phyloP scores from a whole-genome alignment of 2,888 invertebrate genomes.

The Apamea sordens region DNA sequence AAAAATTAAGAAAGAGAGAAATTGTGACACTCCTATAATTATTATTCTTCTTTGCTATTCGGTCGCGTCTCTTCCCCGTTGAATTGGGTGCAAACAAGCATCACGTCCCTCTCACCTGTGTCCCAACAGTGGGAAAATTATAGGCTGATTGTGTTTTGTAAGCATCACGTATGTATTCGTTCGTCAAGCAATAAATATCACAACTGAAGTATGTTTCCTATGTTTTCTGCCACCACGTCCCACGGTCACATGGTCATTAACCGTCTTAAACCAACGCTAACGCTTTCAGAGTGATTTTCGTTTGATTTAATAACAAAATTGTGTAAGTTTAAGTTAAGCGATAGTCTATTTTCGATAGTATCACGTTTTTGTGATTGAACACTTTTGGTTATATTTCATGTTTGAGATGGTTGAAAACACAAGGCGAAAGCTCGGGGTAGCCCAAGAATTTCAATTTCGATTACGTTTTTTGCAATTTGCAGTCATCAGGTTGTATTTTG shows the following conservation, averaged over 20 bases:
- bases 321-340: not conserved
- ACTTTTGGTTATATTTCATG: conserved; percentile 20
- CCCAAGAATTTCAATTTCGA: too few species aligned
- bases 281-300: conserved; percentile 55
- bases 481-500: too few species aligned
- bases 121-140: too few species aligned
- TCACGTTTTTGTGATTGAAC: conserved; percentile 14
- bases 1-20: not conserved
- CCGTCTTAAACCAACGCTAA: conserved; percentile 57
- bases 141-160: not conserved
- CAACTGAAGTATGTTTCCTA: conserved; percentile 40
- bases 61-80: not conserved
- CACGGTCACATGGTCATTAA: conserved; percentile 44
- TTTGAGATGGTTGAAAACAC: conserved; percentile 1
- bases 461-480: too few species aligned
- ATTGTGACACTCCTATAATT: not conserved
- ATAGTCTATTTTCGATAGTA: not conserved
- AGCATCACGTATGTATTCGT: not conserved
- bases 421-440: too few species aligned
- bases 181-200: not conserved
- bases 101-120: too few species aligned
- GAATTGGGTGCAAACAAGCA: not conserved
- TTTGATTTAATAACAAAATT: conserved; percentile 45
- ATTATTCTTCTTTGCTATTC: not conserved
- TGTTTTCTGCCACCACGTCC: conserved; percentile 16